phyloP scores from a whole-genome alignment of 1,140 invertebrate species.

The Plodia interpunctella region DNA sequence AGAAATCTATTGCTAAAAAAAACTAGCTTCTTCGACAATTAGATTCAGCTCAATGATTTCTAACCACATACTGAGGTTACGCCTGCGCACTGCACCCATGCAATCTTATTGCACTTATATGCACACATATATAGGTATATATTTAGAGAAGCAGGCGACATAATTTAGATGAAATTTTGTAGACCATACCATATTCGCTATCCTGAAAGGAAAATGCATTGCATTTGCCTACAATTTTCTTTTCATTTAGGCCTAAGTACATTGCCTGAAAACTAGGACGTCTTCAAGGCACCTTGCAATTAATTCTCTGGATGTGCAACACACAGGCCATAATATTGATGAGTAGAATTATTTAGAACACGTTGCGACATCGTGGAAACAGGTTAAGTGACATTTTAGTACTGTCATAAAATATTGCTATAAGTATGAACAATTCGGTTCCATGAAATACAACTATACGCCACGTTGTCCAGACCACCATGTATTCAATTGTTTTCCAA shows the following conservation, averaged over 20 bases:
- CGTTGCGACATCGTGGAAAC: background rate
- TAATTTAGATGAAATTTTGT: background rate
- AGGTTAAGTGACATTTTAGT: constrained; percentile 2
- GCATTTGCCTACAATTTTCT: too few relatives aligned
- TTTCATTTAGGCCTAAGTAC: too few relatives aligned
- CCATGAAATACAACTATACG: background rate
- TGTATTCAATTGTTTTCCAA: background rate
- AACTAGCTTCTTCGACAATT: background rate
- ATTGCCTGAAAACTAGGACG: too few relatives aligned
- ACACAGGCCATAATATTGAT: background rate
- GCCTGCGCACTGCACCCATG: too few relatives aligned
- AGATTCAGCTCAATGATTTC: background rate
- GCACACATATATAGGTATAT: too few relatives aligned
- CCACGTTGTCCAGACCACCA: background rate
- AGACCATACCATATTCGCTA: too few relatives aligned
- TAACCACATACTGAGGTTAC: background rate
- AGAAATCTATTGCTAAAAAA: background rate
- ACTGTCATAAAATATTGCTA: background rate
- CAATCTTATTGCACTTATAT: too few relatives aligned
- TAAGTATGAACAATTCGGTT: background rate
- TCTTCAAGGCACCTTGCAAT: background rate
- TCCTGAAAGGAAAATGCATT: too few relatives aligned
- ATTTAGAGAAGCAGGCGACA: too few relatives aligned
- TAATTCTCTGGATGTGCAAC: background rate
- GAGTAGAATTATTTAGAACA: background rate